phyloP scores from a whole-genome alignment of 2,113 vertebrate genomes.

The Zosterops lateralis region DNA sequence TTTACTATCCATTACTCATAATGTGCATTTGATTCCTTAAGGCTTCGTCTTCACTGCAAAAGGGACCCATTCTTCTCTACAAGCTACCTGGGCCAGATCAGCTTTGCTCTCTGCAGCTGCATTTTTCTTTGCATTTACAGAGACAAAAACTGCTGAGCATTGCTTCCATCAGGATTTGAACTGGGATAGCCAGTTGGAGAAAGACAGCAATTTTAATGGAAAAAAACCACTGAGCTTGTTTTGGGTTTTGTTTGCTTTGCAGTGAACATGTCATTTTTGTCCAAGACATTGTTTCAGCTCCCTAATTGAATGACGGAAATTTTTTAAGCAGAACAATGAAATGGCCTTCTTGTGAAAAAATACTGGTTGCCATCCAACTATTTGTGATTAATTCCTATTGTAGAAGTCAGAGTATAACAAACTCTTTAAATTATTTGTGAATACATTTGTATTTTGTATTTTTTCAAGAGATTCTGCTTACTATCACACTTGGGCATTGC shows the following conservation, averaged over 20 bases:
- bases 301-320: conserved; percentile 41
- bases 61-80: background rate
- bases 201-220: conserved; percentile 35
- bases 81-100: background rate
- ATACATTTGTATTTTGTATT: background rate
- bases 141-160: background rate
- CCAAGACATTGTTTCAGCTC: conserved; percentile 63
- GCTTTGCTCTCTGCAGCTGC: background rate
- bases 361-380: conserved; percentile 30
- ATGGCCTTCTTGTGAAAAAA: conserved; percentile 16
- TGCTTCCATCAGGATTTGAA: background rate
- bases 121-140: background rate
- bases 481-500: background rate
- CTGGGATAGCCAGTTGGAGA: conserved; percentile 7
- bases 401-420: conserved; percentile 27
- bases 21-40: background rate
- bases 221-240: conserved; percentile 25
- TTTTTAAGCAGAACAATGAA: conserved; percentile 58
- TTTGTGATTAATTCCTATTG: conserved; percentile 25
- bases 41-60: background rate
- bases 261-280: conserved; percentile 14
- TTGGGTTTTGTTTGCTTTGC: conserved; percentile 46
- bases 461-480: background rate
- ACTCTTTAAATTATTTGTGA: conserved; percentile 1
- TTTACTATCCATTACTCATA: background rate